These are phyloP conservation scores for Pyrgus malvae DNA, from an alignment of 2,888 invertebrate species.

Conservation along the genomic window DNA sequence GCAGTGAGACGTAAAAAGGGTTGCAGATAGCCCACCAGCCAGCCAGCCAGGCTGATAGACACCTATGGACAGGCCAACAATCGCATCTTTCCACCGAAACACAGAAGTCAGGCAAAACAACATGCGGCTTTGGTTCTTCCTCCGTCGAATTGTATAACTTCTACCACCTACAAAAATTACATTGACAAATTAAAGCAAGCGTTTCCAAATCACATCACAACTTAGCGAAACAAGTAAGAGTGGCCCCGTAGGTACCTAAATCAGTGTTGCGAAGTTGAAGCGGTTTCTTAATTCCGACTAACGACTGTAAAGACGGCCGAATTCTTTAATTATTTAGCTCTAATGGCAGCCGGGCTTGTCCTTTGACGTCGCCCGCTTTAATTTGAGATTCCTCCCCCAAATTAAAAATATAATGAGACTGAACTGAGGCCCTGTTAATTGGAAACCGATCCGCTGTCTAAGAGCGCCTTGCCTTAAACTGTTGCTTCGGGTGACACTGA, in stretches of 20 bases:
- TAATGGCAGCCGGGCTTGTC: conserved; percentile 75
- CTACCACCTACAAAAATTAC: too few relatives aligned
- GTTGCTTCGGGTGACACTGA: conserved; percentile 22
- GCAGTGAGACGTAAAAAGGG: too few relatives aligned
- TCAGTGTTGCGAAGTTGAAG: conserved; percentile 68
- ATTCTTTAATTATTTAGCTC: conserved; percentile 82
- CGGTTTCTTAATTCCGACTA: conserved; percentile 72
- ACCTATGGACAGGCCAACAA: too few relatives aligned
- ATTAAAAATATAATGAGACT: conserved; percentile 82
- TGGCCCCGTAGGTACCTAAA: conserved; percentile 46
- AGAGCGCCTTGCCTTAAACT: conserved; percentile 28
- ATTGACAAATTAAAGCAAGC: not conserved
- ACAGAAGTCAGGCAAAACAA: too few relatives aligned
- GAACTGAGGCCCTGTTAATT: conserved; percentile 76
- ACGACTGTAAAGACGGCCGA: conserved; percentile 74
- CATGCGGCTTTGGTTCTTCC: too few relatives aligned
- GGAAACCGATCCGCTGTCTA: conserved; percentile 75
- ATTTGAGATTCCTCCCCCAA: conserved; percentile 79
- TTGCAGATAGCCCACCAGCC: too few relatives aligned
- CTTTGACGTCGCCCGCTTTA: conserved; percentile 78
- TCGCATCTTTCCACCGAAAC: too few relatives aligned
- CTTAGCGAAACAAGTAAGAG: conserved; percentile 1
- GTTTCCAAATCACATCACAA: not conserved
- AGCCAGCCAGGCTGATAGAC: too few relatives aligned
- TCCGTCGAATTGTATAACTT: too few relatives aligned